These are phyloP conservation scores for Eriosoma lanigerum DNA, from an alignment of 1,140 invertebrate species.

Conservation along the genomic window DNA sequence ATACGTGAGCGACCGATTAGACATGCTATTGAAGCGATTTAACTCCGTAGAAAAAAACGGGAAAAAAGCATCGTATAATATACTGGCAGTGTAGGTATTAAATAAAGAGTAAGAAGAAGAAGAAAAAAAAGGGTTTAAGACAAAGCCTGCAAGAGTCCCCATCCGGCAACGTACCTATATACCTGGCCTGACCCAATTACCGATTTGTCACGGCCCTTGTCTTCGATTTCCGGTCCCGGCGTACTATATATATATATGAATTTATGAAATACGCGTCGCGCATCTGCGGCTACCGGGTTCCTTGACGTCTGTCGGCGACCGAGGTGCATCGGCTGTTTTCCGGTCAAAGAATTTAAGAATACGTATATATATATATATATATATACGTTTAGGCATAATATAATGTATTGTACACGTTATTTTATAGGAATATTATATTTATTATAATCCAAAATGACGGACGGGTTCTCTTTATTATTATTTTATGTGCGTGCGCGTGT, in stretches of 20 bases:
- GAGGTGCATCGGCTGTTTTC: constrained; percentile 20
- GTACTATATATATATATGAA: too few relatives aligned
- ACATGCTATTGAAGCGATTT: constrained; percentile 52
- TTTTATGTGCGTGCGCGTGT: too few relatives aligned
- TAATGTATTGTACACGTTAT: too few relatives aligned
- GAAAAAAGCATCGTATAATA: not conserved
- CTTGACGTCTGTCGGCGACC: constrained; percentile 27
- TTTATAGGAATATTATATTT: too few relatives aligned
- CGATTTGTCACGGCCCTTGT: constrained; percentile 51
- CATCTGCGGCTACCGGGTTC: not conserved
- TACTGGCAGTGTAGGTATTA: constrained; percentile 1
- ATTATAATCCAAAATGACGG: not conserved
- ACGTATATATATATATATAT: not conserved
- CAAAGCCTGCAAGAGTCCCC: constrained; percentile 14
- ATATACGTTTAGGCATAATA: too few relatives aligned
- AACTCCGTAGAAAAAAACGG: constrained; percentile 30
- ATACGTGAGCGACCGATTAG: constrained; percentile 51
- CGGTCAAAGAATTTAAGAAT: not conserved
- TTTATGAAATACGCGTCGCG: not conserved
- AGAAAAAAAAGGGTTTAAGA: constrained; percentile 48
- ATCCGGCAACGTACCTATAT: constrained; percentile 1
- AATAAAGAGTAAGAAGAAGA: not conserved
- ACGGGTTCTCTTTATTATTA: not conserved
- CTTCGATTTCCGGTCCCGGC: constrained; percentile 46
- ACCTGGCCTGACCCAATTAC: constrained; percentile 47